Evolutionary conservation across 2,797 vertebrate species (phyloP), one percentile per base, ranked within the genome.

Genomic region (Valencia hispanica): DNA sequence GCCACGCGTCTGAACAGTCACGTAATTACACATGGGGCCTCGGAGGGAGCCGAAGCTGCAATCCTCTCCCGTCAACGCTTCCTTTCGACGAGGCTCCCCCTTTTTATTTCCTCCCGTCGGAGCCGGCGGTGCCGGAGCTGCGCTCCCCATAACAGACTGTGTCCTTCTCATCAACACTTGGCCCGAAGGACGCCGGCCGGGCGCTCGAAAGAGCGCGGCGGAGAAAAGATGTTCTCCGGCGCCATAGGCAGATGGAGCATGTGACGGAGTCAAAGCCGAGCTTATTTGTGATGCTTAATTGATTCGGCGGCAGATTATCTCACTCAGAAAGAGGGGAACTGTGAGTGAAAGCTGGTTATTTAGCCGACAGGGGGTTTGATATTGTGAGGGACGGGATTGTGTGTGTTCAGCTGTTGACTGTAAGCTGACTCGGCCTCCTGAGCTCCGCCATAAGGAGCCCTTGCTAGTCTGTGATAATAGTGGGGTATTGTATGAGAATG

Each of bases 201-300:
- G 10, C 76, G 39, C 77, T 84, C 69, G 20, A 74, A 57, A 11
- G 70, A 74, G 66, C 3, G 66, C 3, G 12, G 14, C 4, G 55
- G 73, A 41, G n/a, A 74, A 75, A 15, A 61, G 71, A 27, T 61
- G 70, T 82, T 79, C 78, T 79, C 74, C 1, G 79, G 75, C 59
- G 72, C 85, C 76, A 77, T 80, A 80, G 84, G 82, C 75, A 87
- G 86, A 84, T 59, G 80, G 80, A 72, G 68, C 83, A 87, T 45
- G 5, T 76, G 84, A 83, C 63, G 71, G 78, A 88, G 84, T 91
- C 83, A 85, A 84, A 87, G 90, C 87, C 10, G 66, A 85, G 87
- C 85, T 81, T 80, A 84, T 91, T 88, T 86, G 86, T 77, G 88
- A 91, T 89, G 90, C 91, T 88, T 91, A 91, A 92, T 93, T 92